Percentiles rank a stretch among this genome's conserved stretches.
phyloP scores from a whole-genome alignment of 2,888 invertebrate species.

The Carterocephalus palaemon region DNA sequence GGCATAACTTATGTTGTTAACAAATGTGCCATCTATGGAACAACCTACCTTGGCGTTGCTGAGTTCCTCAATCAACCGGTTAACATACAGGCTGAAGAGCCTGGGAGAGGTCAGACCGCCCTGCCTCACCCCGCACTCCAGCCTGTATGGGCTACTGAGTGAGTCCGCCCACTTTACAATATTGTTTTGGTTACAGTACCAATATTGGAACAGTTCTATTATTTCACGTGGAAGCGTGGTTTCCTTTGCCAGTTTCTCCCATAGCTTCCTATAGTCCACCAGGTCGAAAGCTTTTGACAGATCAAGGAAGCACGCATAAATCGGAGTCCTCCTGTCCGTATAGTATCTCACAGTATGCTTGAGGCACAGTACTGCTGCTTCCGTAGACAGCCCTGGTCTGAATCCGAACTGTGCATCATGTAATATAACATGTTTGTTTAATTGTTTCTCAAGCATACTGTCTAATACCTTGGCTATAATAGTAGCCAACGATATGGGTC shows the following conservation, averaged over 20 bases:
- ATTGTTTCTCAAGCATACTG: constrained; percentile 24
- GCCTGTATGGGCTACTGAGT: constrained; percentile 1
- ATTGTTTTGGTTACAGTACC: constrained; percentile 15
- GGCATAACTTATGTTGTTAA: constrained; percentile 24
- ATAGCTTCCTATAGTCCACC: constrained; percentile 26
- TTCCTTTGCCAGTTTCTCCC: constrained; percentile 17
- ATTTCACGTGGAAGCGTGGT: constrained; percentile 8
- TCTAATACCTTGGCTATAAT: constrained; percentile 31
- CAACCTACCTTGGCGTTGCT: constrained; percentile 16
- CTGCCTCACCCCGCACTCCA: constrained; percentile 23
- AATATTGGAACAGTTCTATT: too few species aligned
- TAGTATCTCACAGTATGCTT: constrained; percentile 27
- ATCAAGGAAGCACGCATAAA: constrained; percentile 26
- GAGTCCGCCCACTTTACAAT: constrained; percentile 16
- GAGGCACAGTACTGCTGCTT: constrained; percentile 24
- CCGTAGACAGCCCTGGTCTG: constrained; percentile 23
- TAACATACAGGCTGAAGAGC: constrained; percentile 27
- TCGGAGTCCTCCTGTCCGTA: constrained; percentile 22
- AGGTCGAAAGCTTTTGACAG: constrained; percentile 28
- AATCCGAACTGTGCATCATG: constrained; percentile 29
- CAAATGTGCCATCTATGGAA: constrained; percentile 1
- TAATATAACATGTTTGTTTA: constrained; percentile 11
- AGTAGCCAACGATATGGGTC: constrained; percentile 32
- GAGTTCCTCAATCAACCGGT: constrained; percentile 26
- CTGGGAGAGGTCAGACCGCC: constrained; percentile 20